These are phyloP conservation scores for Tuta absoluta DNA, from an alignment of 2,888 invertebrate genomes.

Conservation along the genomic window DNA sequence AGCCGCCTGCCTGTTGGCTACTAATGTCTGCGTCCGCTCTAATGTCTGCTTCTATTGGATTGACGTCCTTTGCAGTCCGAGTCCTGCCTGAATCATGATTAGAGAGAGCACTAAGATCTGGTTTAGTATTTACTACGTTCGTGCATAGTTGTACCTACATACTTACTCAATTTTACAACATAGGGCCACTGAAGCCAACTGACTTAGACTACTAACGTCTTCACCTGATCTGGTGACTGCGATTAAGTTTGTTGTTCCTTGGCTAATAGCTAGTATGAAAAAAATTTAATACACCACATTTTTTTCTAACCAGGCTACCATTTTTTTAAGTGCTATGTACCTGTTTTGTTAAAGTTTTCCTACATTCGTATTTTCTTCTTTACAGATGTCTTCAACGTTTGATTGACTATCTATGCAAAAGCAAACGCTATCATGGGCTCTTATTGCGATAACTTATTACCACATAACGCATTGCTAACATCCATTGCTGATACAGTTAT, in stretches of 20 bases:
- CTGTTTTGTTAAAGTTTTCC: no score
- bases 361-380: no score
- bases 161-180: not conserved
- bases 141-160: no score
- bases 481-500: slow-evolving; percentile 44
- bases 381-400: no score
- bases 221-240: no score
- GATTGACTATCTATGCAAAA: no score
- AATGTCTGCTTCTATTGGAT: not conserved
- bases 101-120: not conserved
- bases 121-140: not conserved
- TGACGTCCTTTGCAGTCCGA: slow-evolving; percentile 1
- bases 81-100: not conserved
- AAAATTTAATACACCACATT: no score
- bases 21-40: slow-evolving; percentile 6
- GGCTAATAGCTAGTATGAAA: no score
- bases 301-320: no score
- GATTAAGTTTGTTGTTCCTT: no score
- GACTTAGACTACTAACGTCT: no score
- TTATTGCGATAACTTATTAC: slow-evolving; percentile 32
- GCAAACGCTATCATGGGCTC: not conserved
- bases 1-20: slow-evolving; percentile 64
- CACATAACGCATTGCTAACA: slow-evolving; percentile 33
- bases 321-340: no score
- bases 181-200: not conserved